Evolutionary conservation across 2,888 invertebrate genomes (phyloP).

Genomic region (Shargacucullia verbasci): DNA sequence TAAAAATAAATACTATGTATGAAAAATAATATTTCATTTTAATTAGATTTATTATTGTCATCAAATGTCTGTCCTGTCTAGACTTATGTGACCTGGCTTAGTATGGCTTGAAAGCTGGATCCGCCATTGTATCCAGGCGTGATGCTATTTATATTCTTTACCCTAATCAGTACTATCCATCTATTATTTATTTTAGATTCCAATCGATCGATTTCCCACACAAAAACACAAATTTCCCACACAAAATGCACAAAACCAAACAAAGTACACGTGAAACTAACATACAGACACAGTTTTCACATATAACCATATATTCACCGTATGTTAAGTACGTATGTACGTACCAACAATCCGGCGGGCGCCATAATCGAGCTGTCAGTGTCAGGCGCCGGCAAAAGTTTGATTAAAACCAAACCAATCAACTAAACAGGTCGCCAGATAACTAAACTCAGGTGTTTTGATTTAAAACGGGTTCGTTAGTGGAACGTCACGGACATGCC

Average conservation of each 20-base stretch:
- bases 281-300: conserved; percentile 64
- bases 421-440: conserved; percentile 51
- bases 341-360: conserved; percentile 52
- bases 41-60: no score
- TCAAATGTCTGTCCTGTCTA: no score
- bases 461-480: conserved; percentile 39
- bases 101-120: no score
- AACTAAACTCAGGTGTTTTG: conserved; percentile 52
- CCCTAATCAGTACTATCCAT: no score
- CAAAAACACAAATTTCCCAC: conserved; percentile 6
- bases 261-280: conserved; percentile 50
- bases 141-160: no score
- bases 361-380: conserved; percentile 71
- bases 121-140: no score
- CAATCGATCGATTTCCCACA: no score
- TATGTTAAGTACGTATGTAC: conserved; percentile 66
- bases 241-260: conserved; percentile 16
- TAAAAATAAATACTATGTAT: no score
- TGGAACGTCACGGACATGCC: conserved; percentile 13
- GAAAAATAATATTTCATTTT: no score
- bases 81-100: no score
- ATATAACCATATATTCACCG: conserved; percentile 60
- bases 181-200: no score
- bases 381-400: conserved; percentile 64
- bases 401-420: conserved; percentile 70